phyloP scores from a whole-genome alignment of 53 echinoderm and acorn worm species.

The Paelopatides confundens region DNA sequence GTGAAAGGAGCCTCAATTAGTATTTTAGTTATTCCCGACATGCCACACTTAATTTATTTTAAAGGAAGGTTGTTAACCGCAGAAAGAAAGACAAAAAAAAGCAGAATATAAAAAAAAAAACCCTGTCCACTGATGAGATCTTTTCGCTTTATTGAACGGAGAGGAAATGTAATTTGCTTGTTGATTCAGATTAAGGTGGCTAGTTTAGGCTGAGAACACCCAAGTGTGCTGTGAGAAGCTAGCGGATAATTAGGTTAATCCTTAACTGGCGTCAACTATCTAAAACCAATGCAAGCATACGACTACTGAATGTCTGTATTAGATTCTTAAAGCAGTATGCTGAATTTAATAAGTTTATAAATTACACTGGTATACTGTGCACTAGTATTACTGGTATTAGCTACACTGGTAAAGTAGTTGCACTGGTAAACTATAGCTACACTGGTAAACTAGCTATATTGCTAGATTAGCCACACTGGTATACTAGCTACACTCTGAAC shows the following conservation, averaged over 20 bases:
- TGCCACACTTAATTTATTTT: neutral
- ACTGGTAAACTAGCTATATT: no score
- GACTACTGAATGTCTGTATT: neutral
- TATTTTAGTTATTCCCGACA: neutral
- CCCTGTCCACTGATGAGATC: neutral
- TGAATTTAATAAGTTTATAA: no score
- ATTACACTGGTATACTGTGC: no score
- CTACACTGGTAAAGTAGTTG: no score
- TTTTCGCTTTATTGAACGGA: neutral
- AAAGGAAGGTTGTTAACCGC: neutral
- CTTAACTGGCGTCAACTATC: conserved; percentile 17
- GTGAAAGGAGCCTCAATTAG: neutral
- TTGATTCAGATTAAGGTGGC: neutral
- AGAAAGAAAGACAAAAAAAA: neutral
- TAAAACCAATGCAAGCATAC: neutral
- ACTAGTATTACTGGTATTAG: no score
- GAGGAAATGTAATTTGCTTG: neutral
- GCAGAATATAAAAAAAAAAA: neutral
- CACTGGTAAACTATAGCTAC: no score
- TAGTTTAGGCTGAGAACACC: conserved; percentile 8
- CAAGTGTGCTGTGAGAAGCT: neutral
- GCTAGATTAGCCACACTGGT: no score
- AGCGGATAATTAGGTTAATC: conserved; percentile 22
- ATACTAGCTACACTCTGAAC: no score
- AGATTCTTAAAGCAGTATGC: neutral